Evolutionary conservation across 2,888 invertebrate species (phyloP).

Genomic region (Gandaritis pyraliata): DNA sequence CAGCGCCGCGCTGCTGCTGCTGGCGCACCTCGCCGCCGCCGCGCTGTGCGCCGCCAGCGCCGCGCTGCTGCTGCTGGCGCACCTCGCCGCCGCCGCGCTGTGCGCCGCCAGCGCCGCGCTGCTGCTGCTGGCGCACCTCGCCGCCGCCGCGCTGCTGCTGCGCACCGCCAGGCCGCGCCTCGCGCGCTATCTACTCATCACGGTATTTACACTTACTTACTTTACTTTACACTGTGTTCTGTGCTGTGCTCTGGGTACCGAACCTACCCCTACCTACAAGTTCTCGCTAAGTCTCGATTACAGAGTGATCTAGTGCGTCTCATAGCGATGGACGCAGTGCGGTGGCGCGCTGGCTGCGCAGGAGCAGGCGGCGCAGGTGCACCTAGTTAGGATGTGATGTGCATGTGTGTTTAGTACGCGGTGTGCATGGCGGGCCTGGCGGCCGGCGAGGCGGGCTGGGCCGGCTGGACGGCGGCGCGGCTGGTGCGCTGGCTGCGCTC

Average conservation of each 20-base stretch:
- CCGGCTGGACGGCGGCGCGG: conserved; percentile 51
- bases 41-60: conserved; percentile 44
- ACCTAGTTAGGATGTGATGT: background rate
- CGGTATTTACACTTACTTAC: conserved; percentile 36
- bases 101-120: conserved; percentile 47
- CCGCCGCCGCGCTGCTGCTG: conserved; percentile 47
- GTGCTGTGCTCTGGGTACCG: too few relatives aligned
- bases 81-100: conserved; percentile 49
- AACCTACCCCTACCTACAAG: too few relatives aligned
- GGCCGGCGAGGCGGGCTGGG: conserved; percentile 46
- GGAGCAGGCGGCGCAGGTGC: too few relatives aligned
- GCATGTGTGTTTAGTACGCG: conserved; percentile 50
- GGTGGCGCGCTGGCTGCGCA: too few relatives aligned
- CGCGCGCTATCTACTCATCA: conserved; percentile 40
- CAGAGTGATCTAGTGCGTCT: too few relatives aligned
- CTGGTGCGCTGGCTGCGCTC: conserved; percentile 50
- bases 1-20: conserved; percentile 51
- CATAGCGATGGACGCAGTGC: too few relatives aligned
- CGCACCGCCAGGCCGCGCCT: conserved; percentile 14
- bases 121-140: conserved; percentile 56
- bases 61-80: conserved; percentile 58
- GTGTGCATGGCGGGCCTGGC: conserved; percentile 46
- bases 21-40: conserved; percentile 54
- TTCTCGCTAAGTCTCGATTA: too few relatives aligned
- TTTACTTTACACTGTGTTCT: too few relatives aligned